Conservation (phyloP, 2,888 invertebrate genomes). For the Hetaerina titia region DNA sequence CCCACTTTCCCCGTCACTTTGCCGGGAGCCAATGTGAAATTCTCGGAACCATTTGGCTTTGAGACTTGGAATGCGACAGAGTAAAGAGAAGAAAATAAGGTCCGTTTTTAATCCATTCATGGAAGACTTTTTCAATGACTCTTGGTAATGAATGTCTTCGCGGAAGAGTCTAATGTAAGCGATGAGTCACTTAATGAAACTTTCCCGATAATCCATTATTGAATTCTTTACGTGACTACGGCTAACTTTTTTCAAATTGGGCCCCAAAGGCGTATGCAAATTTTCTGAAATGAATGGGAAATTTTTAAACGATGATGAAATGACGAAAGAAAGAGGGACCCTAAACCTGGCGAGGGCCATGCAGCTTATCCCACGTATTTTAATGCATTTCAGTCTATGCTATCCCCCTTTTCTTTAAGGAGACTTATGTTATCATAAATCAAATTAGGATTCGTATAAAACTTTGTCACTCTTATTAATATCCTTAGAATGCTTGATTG, state of each 20-base stretch:
- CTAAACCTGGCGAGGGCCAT: no score
- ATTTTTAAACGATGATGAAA: neutral
- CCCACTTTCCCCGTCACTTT: neutral
- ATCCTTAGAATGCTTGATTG: no score
- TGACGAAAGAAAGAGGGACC: no score
- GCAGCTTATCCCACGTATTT: no score
- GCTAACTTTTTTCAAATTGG: neutral
- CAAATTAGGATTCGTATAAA: no score
- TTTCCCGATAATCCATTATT: neutral
- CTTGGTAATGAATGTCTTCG: neutral
- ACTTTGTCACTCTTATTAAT: no score
- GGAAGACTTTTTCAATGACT: conserved; percentile 5
- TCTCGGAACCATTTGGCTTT: neutral
- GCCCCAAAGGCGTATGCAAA: neutral
- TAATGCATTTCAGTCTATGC: no score
- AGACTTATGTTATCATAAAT: no score
- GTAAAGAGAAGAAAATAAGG: neutral
- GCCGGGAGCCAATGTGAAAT: neutral
- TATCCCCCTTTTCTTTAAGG: no score
- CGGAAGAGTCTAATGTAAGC: neutral
- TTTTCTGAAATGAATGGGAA: neutral
- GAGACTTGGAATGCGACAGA: neutral
- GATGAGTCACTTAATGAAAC: neutral
- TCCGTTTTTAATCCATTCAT: conserved; percentile 5
- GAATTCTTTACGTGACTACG: neutral